Evolutionary conservation across 2,888 invertebrate genomes (phyloP).

Genomic region (Odontocerum albicorne): DNA sequence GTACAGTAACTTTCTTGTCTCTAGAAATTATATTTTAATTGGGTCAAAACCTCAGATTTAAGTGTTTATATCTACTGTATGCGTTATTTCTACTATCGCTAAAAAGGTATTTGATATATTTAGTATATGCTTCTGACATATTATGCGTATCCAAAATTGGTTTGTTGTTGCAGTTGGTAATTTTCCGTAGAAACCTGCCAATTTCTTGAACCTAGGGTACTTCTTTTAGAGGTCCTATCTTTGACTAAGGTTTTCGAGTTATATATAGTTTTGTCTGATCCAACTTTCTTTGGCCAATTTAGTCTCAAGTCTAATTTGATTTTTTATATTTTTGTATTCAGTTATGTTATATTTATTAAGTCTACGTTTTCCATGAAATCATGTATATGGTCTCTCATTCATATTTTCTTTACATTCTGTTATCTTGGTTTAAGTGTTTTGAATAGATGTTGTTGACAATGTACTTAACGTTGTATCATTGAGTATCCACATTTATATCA

Average conservation of each 20-base stretch:
- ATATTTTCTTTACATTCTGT: background rate
- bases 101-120: no score
- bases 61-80: no score
- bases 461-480: background rate
- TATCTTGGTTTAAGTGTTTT: background rate
- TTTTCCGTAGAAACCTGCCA: no score
- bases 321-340: background rate
- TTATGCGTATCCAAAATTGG: no score
- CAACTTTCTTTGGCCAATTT: background rate
- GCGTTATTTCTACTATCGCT: no score
- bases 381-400: slow-evolving; percentile 2
- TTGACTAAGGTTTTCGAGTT: background rate
- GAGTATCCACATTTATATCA: background rate
- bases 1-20: background rate
- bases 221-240: background rate
- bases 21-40: background rate
- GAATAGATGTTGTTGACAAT: background rate
- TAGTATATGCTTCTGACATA: no score
- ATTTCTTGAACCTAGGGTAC: no score
- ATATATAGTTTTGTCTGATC: background rate
- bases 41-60: background rate
- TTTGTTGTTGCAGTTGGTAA: no score
- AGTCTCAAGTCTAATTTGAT: background rate
- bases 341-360: background rate
- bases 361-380: slow-evolving; percentile 4